A percentile compares a stretch with the other conserved stretches of the same genome.
Conservation (phyloP, 2,797 vertebrate species). For the Gouania willdenowi region DNA sequence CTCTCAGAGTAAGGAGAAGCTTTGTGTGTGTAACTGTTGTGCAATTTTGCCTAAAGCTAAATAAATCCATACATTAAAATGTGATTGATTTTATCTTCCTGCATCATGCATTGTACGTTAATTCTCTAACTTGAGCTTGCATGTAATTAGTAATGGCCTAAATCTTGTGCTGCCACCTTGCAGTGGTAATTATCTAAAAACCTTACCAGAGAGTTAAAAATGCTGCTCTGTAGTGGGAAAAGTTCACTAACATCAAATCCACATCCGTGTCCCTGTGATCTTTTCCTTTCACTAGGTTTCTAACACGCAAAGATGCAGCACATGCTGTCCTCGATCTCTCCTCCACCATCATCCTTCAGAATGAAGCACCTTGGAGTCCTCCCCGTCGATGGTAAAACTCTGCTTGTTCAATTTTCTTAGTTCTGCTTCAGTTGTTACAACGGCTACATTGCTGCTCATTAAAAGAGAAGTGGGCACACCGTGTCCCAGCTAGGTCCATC, state of each 20-base stretch:
- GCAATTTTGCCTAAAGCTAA: conserved; percentile 18
- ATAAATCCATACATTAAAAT: conserved; percentile 4
- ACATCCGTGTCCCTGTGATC: too few species aligned
- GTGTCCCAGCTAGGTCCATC: conserved; percentile 20
- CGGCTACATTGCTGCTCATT: conserved; percentile 41
- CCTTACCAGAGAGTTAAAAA: not conserved
- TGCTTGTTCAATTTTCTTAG: conserved; percentile 15
- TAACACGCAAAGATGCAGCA: too few species aligned
- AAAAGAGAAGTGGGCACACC: conserved; percentile 14
- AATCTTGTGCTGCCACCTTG: conserved; percentile 13
- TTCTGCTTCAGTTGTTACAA: conserved; percentile 19
- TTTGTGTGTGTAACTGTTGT: conserved; percentile 13
- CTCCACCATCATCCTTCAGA: too few species aligned
- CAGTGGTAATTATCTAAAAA: conserved; percentile 14
- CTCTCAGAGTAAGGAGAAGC: conserved; percentile 7
- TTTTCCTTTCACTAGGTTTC: too few species aligned
- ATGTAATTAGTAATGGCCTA: conserved; percentile 9
- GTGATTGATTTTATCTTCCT: conserved; percentile 2
- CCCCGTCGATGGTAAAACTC: too few species aligned
- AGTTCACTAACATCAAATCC: too few species aligned
- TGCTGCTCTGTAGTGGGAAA: too few species aligned
- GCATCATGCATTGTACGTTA: conserved; percentile 17
- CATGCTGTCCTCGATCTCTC: too few species aligned
- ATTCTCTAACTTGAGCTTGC: conserved; percentile 8
- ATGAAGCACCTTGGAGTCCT: too few species aligned